Conservation (phyloP, 2,113 vertebrate species). For the Anser cygnoides region DNA sequence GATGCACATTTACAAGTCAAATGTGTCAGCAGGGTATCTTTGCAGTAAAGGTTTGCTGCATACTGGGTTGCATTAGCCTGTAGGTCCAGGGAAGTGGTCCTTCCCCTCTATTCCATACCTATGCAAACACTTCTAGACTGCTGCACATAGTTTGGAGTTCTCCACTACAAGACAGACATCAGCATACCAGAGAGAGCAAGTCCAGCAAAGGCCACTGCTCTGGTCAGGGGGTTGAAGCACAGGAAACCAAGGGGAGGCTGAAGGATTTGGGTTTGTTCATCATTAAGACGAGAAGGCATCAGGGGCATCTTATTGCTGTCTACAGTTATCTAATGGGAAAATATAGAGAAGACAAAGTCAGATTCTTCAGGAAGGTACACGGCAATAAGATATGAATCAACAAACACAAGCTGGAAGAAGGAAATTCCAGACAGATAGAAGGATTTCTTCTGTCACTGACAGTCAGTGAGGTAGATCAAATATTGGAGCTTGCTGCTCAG, state of each 20-base stretch:
- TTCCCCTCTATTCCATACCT: neutral
- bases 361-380: neutral
- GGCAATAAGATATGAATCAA: neutral
- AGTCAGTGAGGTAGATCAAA: neutral
- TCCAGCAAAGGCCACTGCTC: neutral
- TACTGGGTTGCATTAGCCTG: neutral
- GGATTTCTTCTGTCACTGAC: neutral
- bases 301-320: neutral
- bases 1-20: neutral
- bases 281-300: neutral
- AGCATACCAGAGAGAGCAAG: neutral
- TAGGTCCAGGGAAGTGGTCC: neutral
- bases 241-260: fast-evolving
- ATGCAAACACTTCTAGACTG: neutral
- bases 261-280: neutral
- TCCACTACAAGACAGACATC: neutral
- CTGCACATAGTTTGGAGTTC: neutral
- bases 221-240: neutral
- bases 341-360: neutral
- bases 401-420: neutral
- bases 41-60: neutral
- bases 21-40: neutral
- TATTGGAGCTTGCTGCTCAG: neutral
- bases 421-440: neutral
- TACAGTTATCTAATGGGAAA: neutral